Percentiles rank a stretch among this genome's conserved stretches.
phyloP scores from a whole-genome alignment of 2,888 invertebrate species.

The Sminthurides aquaticus region DNA sequence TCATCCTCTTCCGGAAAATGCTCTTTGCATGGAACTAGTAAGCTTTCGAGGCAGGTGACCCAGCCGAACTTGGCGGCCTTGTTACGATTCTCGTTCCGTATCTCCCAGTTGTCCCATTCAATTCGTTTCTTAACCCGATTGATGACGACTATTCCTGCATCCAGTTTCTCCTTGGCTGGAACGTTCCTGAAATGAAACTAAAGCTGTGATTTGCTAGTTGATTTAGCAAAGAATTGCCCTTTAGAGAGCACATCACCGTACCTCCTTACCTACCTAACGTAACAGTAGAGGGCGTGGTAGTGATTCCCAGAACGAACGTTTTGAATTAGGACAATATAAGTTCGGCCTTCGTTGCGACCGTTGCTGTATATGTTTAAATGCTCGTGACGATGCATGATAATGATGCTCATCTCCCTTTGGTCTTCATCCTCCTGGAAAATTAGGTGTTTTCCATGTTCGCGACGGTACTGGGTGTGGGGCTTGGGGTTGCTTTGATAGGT shows the following conservation, averaged over 20 bases:
- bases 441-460: background rate
- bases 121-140: background rate
- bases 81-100: background rate
- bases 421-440: background rate
- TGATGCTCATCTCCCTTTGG: background rate
- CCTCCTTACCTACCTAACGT: background rate
- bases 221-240: too few relatives aligned
- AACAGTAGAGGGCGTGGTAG: constrained; percentile 2
- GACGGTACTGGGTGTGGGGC: background rate
- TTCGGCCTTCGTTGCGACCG: background rate
- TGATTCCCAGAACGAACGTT: background rate
- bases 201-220: too few relatives aligned
- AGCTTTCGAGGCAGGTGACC: background rate
- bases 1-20: too few relatives aligned
- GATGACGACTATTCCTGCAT: too few relatives aligned
- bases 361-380: background rate
- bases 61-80: constrained; percentile 1
- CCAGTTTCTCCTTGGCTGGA: background rate
- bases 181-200: background rate
- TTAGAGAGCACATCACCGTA: too few relatives aligned
- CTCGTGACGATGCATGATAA: too few relatives aligned
- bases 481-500: background rate
- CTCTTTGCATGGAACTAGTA: constrained; percentile 1
- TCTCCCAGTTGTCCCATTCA: constrained; percentile 9
- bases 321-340: constrained; percentile 5